Evolutionary conservation across 2,888 invertebrate genomes (phyloP).

Genomic region (Caenorhabditis wallacei): DNA sequence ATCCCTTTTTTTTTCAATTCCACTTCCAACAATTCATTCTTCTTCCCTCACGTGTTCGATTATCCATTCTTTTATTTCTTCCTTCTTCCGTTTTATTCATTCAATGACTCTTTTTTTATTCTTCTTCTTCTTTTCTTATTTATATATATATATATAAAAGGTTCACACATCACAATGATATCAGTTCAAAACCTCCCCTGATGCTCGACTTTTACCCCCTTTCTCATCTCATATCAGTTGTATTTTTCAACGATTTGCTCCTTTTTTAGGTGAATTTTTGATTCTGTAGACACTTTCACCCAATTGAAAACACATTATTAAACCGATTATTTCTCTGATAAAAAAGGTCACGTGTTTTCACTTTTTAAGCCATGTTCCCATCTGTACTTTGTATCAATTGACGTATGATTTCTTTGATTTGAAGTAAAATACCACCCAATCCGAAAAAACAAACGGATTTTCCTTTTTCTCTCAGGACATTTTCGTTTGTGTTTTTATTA

Average conservation of each 20-base stretch:
- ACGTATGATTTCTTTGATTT: background rate
- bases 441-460: conserved; percentile 14
- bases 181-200: conserved; percentile 20
- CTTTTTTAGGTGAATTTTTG: conserved; percentile 2
- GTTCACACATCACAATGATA: conserved; percentile 54
- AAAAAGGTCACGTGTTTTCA: conserved; percentile 44
- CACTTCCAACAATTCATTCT: background rate
- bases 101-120: background rate
- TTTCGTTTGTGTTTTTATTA: background rate
- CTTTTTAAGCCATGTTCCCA: conserved; percentile 20
- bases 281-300: conserved; percentile 16
- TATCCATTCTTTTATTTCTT: conserved; percentile 5
- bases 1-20: background rate
- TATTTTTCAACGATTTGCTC: conserved; percentile 36
- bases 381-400: conserved; percentile 46
- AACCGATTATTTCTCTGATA: conserved; percentile 47
- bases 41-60: conserved; percentile 41
- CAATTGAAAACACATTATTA: conserved; percentile 15
- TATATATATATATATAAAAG: conserved; percentile 25
- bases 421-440: conserved; percentile 10
- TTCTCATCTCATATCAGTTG: background rate
- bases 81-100: conserved; percentile 39
- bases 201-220: conserved; percentile 23
- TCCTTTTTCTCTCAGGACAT: background rate
- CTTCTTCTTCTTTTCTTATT: conserved; percentile 4